Conservation (phyloP, 2,888 invertebrate genomes). For the Yponomeuta malinellus region DNA sequence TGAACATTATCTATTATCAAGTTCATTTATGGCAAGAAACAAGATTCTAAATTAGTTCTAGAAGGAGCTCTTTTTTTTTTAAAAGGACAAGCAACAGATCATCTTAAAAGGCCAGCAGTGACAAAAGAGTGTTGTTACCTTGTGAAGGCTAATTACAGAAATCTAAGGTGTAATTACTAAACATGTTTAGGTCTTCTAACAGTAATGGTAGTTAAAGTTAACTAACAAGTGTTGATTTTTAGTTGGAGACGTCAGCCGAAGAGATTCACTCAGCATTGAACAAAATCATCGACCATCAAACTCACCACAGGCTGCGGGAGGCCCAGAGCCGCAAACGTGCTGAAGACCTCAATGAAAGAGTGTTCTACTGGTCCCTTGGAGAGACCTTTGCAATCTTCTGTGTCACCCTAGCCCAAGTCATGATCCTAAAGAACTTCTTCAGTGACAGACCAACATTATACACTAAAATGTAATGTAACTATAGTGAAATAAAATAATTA, state of each 20-base stretch:
- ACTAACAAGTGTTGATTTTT: constrained; percentile 35
- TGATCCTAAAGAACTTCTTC: constrained; percentile 94
- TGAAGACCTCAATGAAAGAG: constrained; percentile 96
- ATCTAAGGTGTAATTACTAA: too few relatives aligned
- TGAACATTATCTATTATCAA: neutral
- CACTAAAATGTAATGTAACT: constrained; percentile 58
- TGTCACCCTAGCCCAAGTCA: constrained; percentile 93
- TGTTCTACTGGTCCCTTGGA: constrained; percentile 93
- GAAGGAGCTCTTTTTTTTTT: too few relatives aligned
- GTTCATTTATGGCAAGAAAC: neutral
- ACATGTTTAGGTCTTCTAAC: too few relatives aligned
- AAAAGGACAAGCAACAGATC: neutral
- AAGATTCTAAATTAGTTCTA: neutral
- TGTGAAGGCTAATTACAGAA: too few relatives aligned
- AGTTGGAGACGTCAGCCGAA: constrained; percentile 95
- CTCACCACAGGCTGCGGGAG: constrained; percentile 96
- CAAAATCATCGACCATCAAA: constrained; percentile 95
- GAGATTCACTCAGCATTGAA: constrained; percentile 93
- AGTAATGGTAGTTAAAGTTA: neutral
- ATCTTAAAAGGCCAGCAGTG: neutral
- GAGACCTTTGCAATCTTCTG: constrained; percentile 90
- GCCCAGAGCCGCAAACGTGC: constrained; percentile 96
- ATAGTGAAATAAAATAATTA: constrained; percentile 17
- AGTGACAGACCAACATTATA: constrained; percentile 68
- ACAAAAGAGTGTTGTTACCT: too few relatives aligned